phyloP scores from a whole-genome alignment of 1,140 invertebrate genomes.

The Solenopsis fugax region DNA sequence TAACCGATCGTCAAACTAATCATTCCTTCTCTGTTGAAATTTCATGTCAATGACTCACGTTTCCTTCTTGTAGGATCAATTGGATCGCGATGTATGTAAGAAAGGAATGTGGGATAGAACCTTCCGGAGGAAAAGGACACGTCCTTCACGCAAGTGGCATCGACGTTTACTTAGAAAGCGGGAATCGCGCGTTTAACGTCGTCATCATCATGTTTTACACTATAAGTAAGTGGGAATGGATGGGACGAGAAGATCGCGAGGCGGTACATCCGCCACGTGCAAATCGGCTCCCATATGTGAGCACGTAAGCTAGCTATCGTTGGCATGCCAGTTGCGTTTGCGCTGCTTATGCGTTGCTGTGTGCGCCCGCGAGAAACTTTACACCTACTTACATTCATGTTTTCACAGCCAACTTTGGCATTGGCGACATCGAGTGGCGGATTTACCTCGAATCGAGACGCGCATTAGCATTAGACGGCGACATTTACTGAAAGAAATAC shows the following conservation, averaged over 20 bases:
- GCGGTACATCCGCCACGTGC: slow-evolving; percentile 43
- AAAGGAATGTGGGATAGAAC: slow-evolving; percentile 11
- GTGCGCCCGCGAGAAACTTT: slow-evolving; percentile 29
- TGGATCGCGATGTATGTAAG: background rate
- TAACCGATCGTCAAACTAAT: slow-evolving; percentile 27
- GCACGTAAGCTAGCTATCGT: slow-evolving; percentile 22
- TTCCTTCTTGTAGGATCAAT: background rate
- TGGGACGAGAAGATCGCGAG: slow-evolving; percentile 37
- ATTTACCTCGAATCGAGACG: slow-evolving; percentile 14
- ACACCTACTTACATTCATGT: slow-evolving; percentile 44
- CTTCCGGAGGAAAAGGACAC: slow-evolving; percentile 33
- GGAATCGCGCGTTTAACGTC: slow-evolving; percentile 22
- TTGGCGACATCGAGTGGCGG: background rate
- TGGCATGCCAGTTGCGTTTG: slow-evolving; percentile 10
- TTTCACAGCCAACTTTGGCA: slow-evolving; percentile 6
- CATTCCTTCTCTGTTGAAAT: background rate
- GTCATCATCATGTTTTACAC: slow-evolving; percentile 22
- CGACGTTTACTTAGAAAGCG: slow-evolving; percentile 31
- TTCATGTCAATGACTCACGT: slow-evolving; percentile 16
- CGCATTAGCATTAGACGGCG: background rate
- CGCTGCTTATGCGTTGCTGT: background rate
- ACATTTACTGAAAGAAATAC: background rate
- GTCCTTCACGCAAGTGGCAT: slow-evolving; percentile 30
- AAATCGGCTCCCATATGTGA: slow-evolving; percentile 35
- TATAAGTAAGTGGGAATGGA: slow-evolving; percentile 55